Conservation (phyloP, 2,113 vertebrate genomes). For the Felis catus region F.catus_Fca126_mat1.0 CM031417.1:54822001-54822500, state of each 20-base stretch:
- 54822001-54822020: constrained; percentile 5
- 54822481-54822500: background rate
- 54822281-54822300: background rate
- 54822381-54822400: background rate
- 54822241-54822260: background rate
- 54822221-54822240: background rate
- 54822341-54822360: background rate
- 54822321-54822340: background rate
- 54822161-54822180: constrained; percentile 6
- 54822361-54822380: background rate
- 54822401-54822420: too few relatives aligned
- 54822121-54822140: constrained; percentile 72
- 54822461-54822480: background rate
- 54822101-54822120: constrained; percentile 69
- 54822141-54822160: constrained; percentile 49
- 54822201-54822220: background rate
- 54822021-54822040: background rate
- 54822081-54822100: constrained; percentile 71
- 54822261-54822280: background rate
- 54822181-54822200: background rate
- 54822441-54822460: background rate
- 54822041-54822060: background rate
- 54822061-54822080: constrained; percentile 51
- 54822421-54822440: background rate
- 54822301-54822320: background rate